Evolutionary conservation across 2,113 vertebrate genomes (phyloP), one percentile per base, ranked within the genome.

Genomic region (Australoheros scitulus): DNA sequence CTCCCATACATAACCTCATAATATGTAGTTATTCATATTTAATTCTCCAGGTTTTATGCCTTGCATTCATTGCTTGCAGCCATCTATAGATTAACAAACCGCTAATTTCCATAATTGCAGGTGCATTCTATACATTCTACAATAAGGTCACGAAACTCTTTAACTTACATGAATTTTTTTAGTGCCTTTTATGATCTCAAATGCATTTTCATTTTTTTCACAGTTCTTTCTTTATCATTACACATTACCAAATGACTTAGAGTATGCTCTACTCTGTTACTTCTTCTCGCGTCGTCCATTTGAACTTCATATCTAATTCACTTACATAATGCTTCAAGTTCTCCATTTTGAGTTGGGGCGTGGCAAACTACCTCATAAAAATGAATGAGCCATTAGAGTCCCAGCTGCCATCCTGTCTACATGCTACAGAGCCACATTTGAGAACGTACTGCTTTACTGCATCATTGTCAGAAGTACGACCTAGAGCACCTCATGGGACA

Each of bases 91-190:
- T 77, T 77, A 43, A 80, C 80, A 6, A 76, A 61, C 61, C 1
- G 18, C n/a, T 41, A 8, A 80, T 80, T 80, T 78, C 36, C 38
- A 59, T 72, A 63, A 80, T 65, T 84, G 68, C 18, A 52, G 14
- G 76, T 56, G 41, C 60, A 56, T 60, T 76, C 24, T 56, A 3
- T 76, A 32, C 11, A 10, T 18, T 65, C 17, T 18, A 10, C 38
- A 80, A 85, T 56, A 29, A 18, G 7, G 8, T 32, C 26, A 0
- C 52, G 65, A 7, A 0, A 2, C 20, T 29, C 2, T 70, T 3
- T 0, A 32, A 20, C 65, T 47, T 14, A 14, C 43, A 50, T 70
- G 4, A 11, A 32, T 32, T 32, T 20, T 11, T 20, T 32, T 20
- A 7, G 41, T 50, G 1, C 24, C 22, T 1, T 70, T 3, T 29